Conservation (phyloP, 2,113 vertebrate genomes). For the Lasiurus borealis region DNA sequence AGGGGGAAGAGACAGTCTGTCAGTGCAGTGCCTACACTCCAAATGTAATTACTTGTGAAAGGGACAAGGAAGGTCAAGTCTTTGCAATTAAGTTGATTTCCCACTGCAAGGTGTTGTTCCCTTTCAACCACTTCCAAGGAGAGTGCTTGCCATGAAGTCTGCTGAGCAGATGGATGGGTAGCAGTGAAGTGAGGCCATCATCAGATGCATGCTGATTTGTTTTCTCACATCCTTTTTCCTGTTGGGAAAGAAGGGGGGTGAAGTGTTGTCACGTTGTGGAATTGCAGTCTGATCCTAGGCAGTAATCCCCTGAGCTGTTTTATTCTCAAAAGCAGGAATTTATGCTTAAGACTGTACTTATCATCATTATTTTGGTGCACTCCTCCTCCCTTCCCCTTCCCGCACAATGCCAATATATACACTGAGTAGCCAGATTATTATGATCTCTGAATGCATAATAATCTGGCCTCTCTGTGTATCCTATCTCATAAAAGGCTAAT, state of each 20-base stretch:
- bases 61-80: not conserved
- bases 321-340: not conserved
- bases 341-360: not conserved
- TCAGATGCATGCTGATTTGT: not conserved
- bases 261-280: slow-evolving; percentile 4
- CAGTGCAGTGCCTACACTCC: not conserved
- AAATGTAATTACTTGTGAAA: slow-evolving; percentile 42
- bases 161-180: slow-evolving; percentile 6
- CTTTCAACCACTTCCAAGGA: slow-evolving; percentile 29
- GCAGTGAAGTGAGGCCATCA: not conserved
- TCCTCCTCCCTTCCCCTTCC: not conserved
- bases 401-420: not conserved
- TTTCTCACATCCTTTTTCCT: slow-evolving; percentile 37
- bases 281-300: not conserved
- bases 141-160: not conserved
- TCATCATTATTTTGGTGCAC: not conserved
- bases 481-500: too few species aligned
- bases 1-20: not conserved
- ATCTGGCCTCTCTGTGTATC: too few species aligned
- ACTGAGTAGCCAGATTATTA: too few species aligned
- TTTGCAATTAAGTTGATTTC: not conserved
- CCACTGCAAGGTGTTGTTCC: fast-evolving
- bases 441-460: too few species aligned
- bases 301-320: not conserved
- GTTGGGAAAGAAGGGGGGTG: not conserved